Base-by-base conservation (phyloP, 2,113 vertebrate species). In the Dasyprocta punctata region DNA sequence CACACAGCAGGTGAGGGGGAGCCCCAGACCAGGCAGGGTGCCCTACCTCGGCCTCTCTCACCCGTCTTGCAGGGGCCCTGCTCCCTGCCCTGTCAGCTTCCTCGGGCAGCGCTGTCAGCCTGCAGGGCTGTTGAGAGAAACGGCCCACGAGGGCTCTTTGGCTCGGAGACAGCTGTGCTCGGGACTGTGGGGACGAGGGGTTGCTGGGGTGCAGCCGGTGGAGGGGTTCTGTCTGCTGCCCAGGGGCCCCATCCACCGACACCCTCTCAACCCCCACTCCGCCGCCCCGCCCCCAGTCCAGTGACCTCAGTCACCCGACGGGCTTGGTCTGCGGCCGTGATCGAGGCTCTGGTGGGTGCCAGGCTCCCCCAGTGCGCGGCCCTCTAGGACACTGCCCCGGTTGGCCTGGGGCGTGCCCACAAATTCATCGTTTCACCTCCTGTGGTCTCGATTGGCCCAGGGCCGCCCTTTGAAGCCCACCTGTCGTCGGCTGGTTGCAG, bases 161-260 rank as follows among this genome's bases (percentile, higher is more conserved):
- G 69, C 41, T 1, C 3, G 41, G 49, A 38, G 56, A 22, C 12
- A 33, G 12, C 63, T 26, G 44, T 52, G 63, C 63, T n/a, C 52
- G 3, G 0, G 6, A 1, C 33, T 20, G 7, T 36, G 49, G 2
- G n/a, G n/a, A 4, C 14, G n/a, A 44, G 88, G 1, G 44, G 14
- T 12, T 28, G 30, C 1, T 47, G 38, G 12, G 13, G 38, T 13
- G 7, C 33, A 14, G 1, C 16, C 2, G 0, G 28, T 19, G 2
- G 67, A 67, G 3, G 14, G 11, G n/a, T 33, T 69, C 24, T 58
- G 41, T 26, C 54, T 41, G 24, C 73, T 69, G 71, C 81, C 38
- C 6, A 0, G 13, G 28, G 63, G 7, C 47, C 52, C 54, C 52
- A 52, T 22, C 49, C 26, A 12, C 33, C 17, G 11, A 12, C 41